Conservation (phyloP, 2,888 invertebrate genomes). For the Drosophila infuscata region DNA sequence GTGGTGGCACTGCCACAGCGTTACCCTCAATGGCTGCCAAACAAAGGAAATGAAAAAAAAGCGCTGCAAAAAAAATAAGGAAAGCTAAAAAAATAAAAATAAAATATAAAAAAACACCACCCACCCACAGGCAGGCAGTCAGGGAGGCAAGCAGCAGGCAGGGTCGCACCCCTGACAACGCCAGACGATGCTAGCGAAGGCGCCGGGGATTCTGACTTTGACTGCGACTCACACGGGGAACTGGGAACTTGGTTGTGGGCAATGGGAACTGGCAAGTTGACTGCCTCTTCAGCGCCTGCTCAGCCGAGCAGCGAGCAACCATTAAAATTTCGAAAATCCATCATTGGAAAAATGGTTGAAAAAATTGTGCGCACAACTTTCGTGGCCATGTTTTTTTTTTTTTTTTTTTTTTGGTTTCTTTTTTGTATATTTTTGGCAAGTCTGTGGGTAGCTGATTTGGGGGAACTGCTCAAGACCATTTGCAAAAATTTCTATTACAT, state of each 20-base stretch:
- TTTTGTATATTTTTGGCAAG: slow-evolving; percentile 43
- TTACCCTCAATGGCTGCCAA: slow-evolving; percentile 79
- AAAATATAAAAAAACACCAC: slow-evolving; percentile 64
- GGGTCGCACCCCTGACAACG: slow-evolving; percentile 57
- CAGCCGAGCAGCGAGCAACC: slow-evolving; percentile 83
- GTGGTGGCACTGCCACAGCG: slow-evolving; percentile 40
- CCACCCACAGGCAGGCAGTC: slow-evolving; percentile 57
- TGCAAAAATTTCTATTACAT: slow-evolving; percentile 72
- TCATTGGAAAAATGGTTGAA: slow-evolving; percentile 83
- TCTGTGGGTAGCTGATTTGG: slow-evolving; percentile 18
- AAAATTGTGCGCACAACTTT: slow-evolving; percentile 69
- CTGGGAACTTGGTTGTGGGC: slow-evolving; percentile 22
- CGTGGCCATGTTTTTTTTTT: slow-evolving; percentile 72
- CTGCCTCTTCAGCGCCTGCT: slow-evolving; percentile 76
- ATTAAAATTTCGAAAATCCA: slow-evolving; percentile 84
- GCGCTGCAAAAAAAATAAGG: slow-evolving; percentile 45
- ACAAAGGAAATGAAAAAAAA: slow-evolving; percentile 77
- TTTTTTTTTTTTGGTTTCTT: slow-evolving; percentile 20
- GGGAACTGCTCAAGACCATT: slow-evolving; percentile 24
- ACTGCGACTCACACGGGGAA: slow-evolving; percentile 26
- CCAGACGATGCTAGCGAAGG: slow-evolving; percentile 60
- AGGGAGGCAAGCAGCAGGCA: slow-evolving; percentile 6
- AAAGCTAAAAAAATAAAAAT: slow-evolving; percentile 32
- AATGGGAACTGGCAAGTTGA: slow-evolving; percentile 31
- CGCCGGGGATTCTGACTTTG: slow-evolving; percentile 45